Percentiles rank a stretch among this genome's conserved stretches.
Conservation (phyloP, 2,113 vertebrate species). For the Malurus melanocephalus region DNA sequence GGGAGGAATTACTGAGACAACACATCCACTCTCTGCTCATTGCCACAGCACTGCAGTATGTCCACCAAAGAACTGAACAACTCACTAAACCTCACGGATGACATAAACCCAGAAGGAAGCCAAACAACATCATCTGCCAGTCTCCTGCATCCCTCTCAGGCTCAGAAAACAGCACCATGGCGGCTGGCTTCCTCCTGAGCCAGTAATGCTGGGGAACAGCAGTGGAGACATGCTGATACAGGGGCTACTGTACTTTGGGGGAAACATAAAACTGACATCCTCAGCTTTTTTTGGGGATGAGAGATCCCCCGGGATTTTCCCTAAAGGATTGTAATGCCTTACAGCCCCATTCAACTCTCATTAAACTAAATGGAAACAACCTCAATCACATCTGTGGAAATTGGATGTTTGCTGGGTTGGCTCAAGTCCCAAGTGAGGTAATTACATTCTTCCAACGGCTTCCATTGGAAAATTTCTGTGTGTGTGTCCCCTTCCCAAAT, state of each 20-base stretch:
- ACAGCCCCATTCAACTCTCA: constrained; percentile 37
- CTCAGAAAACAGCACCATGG: background rate
- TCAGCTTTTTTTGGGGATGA: constrained; percentile 3
- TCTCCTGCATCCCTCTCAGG: background rate
- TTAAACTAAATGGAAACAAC: constrained; percentile 64
- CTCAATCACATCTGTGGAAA: constrained; percentile 52
- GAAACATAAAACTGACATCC: constrained; percentile 28
- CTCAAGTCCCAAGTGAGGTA: constrained; percentile 53
- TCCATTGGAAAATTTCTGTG: constrained; percentile 37
- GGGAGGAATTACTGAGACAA: background rate
- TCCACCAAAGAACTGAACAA: background rate
- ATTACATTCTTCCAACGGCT: constrained; percentile 29
- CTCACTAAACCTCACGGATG: background rate
- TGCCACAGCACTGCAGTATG: background rate
- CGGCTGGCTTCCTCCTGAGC: background rate
- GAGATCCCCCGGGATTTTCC: constrained; percentile 20
- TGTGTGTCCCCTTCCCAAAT: background rate
- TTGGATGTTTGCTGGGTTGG: constrained; percentile 49
- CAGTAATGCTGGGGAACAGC: background rate
- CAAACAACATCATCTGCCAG: constrained; percentile 1
- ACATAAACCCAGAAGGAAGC: background rate
- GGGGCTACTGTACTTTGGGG: background rate
- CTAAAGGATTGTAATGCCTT: constrained; percentile 33
- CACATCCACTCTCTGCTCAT: background rate
- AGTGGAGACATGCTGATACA: background rate